Conservation (phyloP, 2,888 invertebrate genomes). For the Aphodius granarius region DNA sequence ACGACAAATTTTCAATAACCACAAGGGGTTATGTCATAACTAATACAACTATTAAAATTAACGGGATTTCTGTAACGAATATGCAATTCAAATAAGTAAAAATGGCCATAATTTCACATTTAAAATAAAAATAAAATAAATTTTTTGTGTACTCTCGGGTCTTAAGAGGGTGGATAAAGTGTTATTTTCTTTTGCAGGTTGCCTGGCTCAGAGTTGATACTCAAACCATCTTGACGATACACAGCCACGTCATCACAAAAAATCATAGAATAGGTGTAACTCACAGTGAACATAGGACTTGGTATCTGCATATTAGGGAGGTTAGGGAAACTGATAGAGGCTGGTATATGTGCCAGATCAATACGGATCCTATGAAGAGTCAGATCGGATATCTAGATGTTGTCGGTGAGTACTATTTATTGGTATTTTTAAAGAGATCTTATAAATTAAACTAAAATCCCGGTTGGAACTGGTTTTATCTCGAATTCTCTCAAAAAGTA, state of each 20-base stretch:
- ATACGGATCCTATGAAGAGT: constrained; percentile 75
- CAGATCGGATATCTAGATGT: constrained; percentile 69
- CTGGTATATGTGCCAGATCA: constrained; percentile 91
- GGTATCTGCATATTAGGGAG: constrained; percentile 85
- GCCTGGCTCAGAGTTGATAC: constrained; percentile 90
- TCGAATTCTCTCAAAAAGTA: no score
- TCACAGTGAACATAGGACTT: constrained; percentile 82
- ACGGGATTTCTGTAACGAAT: no score
- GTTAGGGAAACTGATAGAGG: constrained; percentile 83
- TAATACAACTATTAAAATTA: no score
- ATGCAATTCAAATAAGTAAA: no score
- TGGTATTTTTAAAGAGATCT: not conserved
- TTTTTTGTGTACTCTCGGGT: not conserved
- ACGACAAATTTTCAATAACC: no score
- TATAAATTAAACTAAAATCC: not conserved
- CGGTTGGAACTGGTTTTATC: not conserved
- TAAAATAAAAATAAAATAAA: no score
- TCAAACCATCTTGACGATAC: constrained; percentile 88
- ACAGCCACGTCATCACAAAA: constrained; percentile 87
- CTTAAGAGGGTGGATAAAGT: not conserved
- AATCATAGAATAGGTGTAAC: constrained; percentile 84
- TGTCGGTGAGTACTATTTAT: constrained; percentile 59
- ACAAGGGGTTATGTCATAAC: no score
- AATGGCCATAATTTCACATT: no score
- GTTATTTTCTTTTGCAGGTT: constrained; percentile 61